These are phyloP conservation scores for Chelon labrosus DNA, from an alignment of 2,797 vertebrate genomes.

Conservation along the genomic window DNA sequence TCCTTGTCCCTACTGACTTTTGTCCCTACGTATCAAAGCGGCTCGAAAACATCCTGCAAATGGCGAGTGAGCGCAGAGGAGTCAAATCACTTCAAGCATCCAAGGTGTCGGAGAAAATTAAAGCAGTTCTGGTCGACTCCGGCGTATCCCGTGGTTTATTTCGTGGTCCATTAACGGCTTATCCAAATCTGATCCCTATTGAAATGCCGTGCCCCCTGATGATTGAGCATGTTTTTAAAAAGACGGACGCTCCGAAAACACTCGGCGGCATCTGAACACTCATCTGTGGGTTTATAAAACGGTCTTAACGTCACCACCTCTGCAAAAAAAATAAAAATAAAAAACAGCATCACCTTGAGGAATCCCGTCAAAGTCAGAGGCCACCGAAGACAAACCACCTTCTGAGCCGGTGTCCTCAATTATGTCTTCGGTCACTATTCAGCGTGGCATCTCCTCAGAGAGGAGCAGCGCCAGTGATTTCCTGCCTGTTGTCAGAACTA, in stretches of 20 bases:
- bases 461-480: background rate
- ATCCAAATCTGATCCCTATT: conserved; percentile 35
- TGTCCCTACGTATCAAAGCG: background rate
- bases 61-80: background rate
- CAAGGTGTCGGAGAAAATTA: conserved; percentile 23
- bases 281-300: conserved; percentile 4
- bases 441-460: background rate
- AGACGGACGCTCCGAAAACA: conserved; percentile 8
- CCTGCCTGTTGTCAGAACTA: background rate
- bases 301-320: background rate
- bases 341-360: conserved; percentile 22
- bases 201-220: conserved; percentile 20
- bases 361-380: conserved; percentile 1
- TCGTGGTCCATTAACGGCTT: conserved; percentile 61
- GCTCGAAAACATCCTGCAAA: background rate
- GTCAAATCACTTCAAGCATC: conserved; percentile 1
- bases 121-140: conserved; percentile 6
- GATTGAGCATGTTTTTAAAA: conserved; percentile 26
- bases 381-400: conserved; percentile 4
- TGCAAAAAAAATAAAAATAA: background rate
- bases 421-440: background rate
- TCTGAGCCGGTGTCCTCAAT: background rate
- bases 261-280: background rate
- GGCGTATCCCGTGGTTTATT: conserved; percentile 30
- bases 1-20: background rate